Percentiles rank a stretch among this genome's conserved stretches.
These are phyloP conservation scores for Mesoligia furuncula DNA, from an alignment of 2,888 invertebrate genomes.

Conservation along the genomic window DNA sequence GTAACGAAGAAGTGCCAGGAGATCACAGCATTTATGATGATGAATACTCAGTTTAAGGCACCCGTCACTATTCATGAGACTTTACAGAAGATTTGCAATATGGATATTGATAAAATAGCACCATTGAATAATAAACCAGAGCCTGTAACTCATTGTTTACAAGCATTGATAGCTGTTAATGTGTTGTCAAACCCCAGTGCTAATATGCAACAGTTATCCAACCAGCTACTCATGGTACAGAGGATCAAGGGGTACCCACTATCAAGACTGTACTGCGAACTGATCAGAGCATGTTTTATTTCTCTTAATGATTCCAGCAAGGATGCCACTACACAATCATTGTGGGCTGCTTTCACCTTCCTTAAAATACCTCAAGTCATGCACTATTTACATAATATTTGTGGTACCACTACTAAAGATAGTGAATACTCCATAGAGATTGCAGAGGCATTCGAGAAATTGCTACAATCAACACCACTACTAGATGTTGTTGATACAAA, in stretches of 20 bases:
- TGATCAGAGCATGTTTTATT: conserved; percentile 96
- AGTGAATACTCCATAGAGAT: conserved; percentile 94
- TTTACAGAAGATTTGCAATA: conserved; percentile 90
- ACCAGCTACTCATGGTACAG: conserved; percentile 95
- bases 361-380: conserved; percentile 96
- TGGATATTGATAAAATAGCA: conserved; percentile 91
- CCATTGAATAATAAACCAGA: conserved; percentile 90
- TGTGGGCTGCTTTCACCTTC: conserved; percentile 98
- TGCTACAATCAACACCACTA: conserved; percentile 95
- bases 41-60: conserved; percentile 90
- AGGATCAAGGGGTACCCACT: conserved; percentile 95
- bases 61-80: conserved; percentile 91
- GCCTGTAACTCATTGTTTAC: conserved; percentile 93
- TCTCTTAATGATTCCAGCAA: conserved; percentile 96
- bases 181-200: conserved; percentile 96
- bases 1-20: conserved; percentile 95
- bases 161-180: conserved; percentile 95
- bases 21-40: conserved; percentile 91
- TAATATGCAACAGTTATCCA: conserved; percentile 94
- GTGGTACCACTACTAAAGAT: conserved; percentile 90
- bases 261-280: conserved; percentile 95
- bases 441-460: conserved; percentile 95
- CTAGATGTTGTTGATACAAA: conserved; percentile 97
- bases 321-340: conserved; percentile 94
- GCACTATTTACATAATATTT: conserved; percentile 91